Evolutionary conservation across 2,113 vertebrate species (phyloP).

Genomic region (Semicossyphus pulcher): DNA sequence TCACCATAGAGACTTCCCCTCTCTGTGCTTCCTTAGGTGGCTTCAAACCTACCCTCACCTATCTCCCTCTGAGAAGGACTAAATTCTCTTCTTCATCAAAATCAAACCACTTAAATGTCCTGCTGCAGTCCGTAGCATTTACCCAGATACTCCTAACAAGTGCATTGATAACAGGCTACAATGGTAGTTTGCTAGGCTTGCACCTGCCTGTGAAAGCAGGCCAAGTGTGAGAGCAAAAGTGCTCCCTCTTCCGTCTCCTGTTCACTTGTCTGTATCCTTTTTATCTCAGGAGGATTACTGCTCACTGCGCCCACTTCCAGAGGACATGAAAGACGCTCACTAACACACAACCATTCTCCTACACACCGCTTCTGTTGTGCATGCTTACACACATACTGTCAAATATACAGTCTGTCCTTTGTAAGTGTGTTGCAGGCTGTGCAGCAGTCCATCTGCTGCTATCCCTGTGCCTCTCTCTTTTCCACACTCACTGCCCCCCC

Average conservation of each 20-base stretch:
- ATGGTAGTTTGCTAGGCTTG: conserved; percentile 13
- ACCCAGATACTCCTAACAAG: neutral
- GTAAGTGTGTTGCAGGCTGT: conserved; percentile 46
- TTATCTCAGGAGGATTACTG: conserved; percentile 43
- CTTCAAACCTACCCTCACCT: neutral
- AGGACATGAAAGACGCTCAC: conserved; percentile 22
- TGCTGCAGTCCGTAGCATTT: conserved; percentile 17
- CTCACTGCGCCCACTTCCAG: conserved; percentile 39
- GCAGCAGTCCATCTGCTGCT: conserved; percentile 68
- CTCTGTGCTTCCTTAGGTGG: neutral
- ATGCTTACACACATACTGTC: conserved; percentile 20
- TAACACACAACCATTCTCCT: conserved; percentile 30
- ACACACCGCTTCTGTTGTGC: neutral
- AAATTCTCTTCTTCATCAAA: neutral
- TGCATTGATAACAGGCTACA: neutral
- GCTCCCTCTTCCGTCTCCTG: conserved; percentile 17
- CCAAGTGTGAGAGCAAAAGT: conserved; percentile 18
- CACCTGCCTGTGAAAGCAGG: conserved; percentile 40
- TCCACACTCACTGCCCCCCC: conserved; percentile 16
- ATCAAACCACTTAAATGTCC: conserved; percentile 1
- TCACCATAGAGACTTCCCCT: conserved; percentile 65
- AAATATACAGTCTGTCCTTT: conserved; percentile 47
- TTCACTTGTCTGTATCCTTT: conserved; percentile 17
- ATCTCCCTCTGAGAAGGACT: neutral
- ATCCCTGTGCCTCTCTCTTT: conserved; percentile 26